Evolutionary conservation across 2,888 invertebrate species (phyloP), one percentile per base, ranked within the genome.

Genomic region (Nineta flava): DNA sequence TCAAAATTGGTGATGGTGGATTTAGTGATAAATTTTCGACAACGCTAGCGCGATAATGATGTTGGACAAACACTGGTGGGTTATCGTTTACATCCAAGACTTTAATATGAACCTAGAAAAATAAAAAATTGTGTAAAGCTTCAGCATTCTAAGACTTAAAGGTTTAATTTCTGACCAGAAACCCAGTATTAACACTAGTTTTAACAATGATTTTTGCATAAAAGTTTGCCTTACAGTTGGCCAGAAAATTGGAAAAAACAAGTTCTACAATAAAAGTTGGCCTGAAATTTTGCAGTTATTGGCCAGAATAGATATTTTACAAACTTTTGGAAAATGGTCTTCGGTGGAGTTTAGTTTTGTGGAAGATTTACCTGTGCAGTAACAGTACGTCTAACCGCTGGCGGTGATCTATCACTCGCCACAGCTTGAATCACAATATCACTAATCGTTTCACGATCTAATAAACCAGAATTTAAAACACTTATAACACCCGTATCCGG

Each of bases 31-130:
- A 72, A 63, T 88, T 91, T 64, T 93, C 92, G 0, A 87, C 84
- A 12, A 93, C 84, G 0, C 81, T 83, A 1, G 83, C 81, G 57
- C 79, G 77, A 65, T 91, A 93, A 9, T 76, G 76, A 45, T 77
- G 76, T 56, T 84, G 82, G 0, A 76, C 77, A 65, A 95, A 94
- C 43, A 78, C 69, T 0, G 94, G 94, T 0, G 81, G 69, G 66
- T 93, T 90, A 65, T 94, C 93, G 65, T 94, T 93, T n/a, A 86
- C 77, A 63, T 94, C 93, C 21, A 76, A 62, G 9, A 93, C 73
- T 64, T 79, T 81, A 42, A 91, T 77, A 59, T 82, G 76, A 2
- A 90, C 70, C 81, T 81, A 59, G 0, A 50, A 56, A 50, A 52
- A 51, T 48, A 55, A 50, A 40, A 51, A 51, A 48, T 21, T 32